Conservation (phyloP, 2,113 vertebrate species). For the Murina feae region DNA sequence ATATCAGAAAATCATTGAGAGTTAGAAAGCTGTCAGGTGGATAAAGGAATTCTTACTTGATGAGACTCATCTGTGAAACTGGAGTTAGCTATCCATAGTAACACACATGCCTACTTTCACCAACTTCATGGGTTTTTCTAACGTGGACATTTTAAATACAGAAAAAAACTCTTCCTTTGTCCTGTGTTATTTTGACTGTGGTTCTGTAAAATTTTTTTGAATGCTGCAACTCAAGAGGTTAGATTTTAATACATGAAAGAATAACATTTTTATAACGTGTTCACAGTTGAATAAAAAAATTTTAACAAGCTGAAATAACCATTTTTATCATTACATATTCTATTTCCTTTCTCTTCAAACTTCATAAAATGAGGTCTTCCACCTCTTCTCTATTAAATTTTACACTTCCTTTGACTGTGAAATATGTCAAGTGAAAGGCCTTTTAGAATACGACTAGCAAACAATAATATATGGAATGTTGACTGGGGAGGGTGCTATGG, state of each 20-base stretch:
- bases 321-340: not conserved
- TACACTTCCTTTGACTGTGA: not conserved
- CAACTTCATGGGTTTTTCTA: not conserved
- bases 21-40: slow-evolving; percentile 32
- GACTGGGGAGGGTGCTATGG: not conserved
- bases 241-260: not conserved
- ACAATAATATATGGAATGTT: not conserved
- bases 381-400: slow-evolving; percentile 5
- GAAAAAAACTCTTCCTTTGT: not conserved
- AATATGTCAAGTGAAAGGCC: not conserved
- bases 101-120: not conserved
- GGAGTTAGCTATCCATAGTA: slow-evolving; percentile 9
- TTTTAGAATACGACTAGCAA: not conserved
- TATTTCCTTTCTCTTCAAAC: not conserved
- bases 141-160: not conserved
- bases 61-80: slow-evolving; percentile 32
- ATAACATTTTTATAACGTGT: not conserved
- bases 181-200: not conserved
- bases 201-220: not conserved
- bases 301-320: not conserved
- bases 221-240: not conserved
- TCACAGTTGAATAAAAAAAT: not conserved
- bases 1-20: slow-evolving; percentile 51
- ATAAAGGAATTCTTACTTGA: slow-evolving; percentile 50
- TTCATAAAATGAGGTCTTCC: slow-evolving; percentile 2